Evolutionary conservation across 1,140 invertebrate species (phyloP), one percentile per base, ranked within the genome.

Genomic region (Halictus rubicundus): DNA sequence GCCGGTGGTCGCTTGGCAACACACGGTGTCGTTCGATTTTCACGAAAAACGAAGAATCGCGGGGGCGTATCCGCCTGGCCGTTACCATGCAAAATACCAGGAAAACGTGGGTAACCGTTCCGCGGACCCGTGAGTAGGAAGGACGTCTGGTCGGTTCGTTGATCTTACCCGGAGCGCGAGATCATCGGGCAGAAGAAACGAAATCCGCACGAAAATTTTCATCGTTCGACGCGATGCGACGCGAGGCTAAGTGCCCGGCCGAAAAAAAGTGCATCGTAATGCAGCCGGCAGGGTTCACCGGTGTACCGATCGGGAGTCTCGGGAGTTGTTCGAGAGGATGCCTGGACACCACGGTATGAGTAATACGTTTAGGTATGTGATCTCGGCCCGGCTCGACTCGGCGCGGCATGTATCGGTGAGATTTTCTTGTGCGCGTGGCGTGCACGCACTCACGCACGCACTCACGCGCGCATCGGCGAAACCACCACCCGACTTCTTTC

Each of bases 371-470:
- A 70, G 74, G 79, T 49, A 81, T 81, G 60, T 61, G 79, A 81
- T 70, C 63, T 21, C 25, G 49, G 49, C 14, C 49, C 49, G 8
- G 54, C 19, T 8, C 21, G 46, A 21, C 39, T 68, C 57, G 39
- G 64, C 49, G 65, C 69, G 60, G 66, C 66, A 42, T 46, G 66
- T 73, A 9, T n/a, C 61, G 52, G 72, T 54, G 78, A 76, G 63
- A 70, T 84, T 84, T 84, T 84, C 82, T 73, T 82, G 70, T 71
- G 64, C 73, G 68, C 42, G 81, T 77, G 57, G 46, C 70, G 69
- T 60, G 65, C 70, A 73, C 68, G 39, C 25, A 73, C 73, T 42
- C 57, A 69, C 71, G 46, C 65, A 52, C 59, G 39, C 78, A 42
- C 42, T 6, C 42, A 46, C 63, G 71, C 78, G 5, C 21, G 16